These are phyloP conservation scores for Spodoptera littoralis DNA, from an alignment of 2,888 invertebrate genomes.

Conservation along the genomic window DNA sequence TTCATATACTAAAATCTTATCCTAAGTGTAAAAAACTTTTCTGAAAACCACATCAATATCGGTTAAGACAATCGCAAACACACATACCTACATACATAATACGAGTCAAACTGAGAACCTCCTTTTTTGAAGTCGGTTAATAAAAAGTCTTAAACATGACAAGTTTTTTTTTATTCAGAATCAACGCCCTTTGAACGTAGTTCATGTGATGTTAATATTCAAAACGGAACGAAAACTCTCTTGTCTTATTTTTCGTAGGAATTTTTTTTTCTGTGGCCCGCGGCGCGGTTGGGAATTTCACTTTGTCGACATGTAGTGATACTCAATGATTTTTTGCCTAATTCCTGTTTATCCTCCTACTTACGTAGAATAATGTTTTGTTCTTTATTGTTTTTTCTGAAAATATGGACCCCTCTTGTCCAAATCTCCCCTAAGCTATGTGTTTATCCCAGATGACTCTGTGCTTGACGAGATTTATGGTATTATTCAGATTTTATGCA, in stretches of 20 bases:
- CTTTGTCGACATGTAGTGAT: conserved; percentile 9
- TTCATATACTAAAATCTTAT: no score
- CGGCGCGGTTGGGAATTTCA: conserved; percentile 20
- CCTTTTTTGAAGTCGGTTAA: no score
- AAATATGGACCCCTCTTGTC: conserved; percentile 19
- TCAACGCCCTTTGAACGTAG: conserved; percentile 46
- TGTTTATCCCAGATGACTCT: conserved; percentile 9
- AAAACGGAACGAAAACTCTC: conserved; percentile 51
- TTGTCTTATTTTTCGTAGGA: conserved; percentile 37
- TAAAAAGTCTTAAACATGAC: conserved; percentile 9
- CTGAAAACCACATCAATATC: no score
- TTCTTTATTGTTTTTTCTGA: conserved; percentile 20
- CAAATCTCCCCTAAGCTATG: conserved; percentile 18
- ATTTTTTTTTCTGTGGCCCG: conserved; percentile 22
- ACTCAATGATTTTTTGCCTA: conserved; percentile 22
- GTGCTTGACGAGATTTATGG: conserved; percentile 7
- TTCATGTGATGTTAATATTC: conserved; percentile 45
- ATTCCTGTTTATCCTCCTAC: conserved; percentile 28
- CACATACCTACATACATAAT: no score
- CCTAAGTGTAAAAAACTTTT: no score
- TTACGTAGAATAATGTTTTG: conserved; percentile 9
- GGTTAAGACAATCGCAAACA: no score
- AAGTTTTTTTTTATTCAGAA: conserved; percentile 23
- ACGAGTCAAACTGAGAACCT: no score
- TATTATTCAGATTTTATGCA: conserved; percentile 21